phyloP scores from a whole-genome alignment of 2,888 invertebrate genomes.

The Cremastobaeus sp. region DNA sequence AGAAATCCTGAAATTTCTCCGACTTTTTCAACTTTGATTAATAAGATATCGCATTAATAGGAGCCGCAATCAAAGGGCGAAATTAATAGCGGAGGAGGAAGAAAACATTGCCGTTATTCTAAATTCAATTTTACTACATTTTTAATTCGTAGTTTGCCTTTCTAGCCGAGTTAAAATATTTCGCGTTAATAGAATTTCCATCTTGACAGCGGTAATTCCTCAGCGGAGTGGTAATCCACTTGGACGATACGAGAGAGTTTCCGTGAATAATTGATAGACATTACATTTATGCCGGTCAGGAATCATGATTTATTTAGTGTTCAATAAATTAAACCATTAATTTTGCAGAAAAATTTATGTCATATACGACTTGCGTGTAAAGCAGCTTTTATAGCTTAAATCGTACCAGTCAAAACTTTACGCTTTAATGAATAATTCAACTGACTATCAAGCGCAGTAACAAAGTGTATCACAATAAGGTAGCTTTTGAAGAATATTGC shows the following conservation, averaged over 20 bases:
- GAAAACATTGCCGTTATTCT: slow-evolving; percentile 23
- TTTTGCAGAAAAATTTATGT: slow-evolving; percentile 41
- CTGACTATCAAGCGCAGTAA: no score
- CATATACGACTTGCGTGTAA: slow-evolving; percentile 13
- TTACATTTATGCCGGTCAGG: slow-evolving; percentile 55
- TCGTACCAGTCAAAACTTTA: slow-evolving; percentile 7
- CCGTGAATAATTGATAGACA: slow-evolving; percentile 56
- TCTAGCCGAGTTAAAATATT: slow-evolving; percentile 46
- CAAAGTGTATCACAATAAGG: no score
- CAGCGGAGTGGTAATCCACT: slow-evolving; percentile 57
- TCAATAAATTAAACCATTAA: slow-evolving; percentile 56
- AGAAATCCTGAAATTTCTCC: no score
- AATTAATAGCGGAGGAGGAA: slow-evolving; percentile 32
- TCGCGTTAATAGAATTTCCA: slow-evolving; percentile 53
- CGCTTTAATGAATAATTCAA: slow-evolving; percentile 5
- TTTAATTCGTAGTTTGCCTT: slow-evolving; percentile 49
- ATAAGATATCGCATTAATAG: no score
- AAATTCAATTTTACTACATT: slow-evolving; percentile 38
- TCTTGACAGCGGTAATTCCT: slow-evolving; percentile 59
- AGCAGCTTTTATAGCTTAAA: slow-evolving; percentile 21
- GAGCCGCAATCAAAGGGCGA: slow-evolving; percentile 8
- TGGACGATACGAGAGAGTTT: slow-evolving; percentile 55
- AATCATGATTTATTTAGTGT: slow-evolving; percentile 53
- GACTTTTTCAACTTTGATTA: no score
- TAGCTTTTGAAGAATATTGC: no score